A percentile compares a stretch with the other conserved stretches of the same genome.
These are phyloP conservation scores for Characodon lateralis DNA, from an alignment of 2,797 vertebrate genomes.

Conservation along the genomic window DNA sequence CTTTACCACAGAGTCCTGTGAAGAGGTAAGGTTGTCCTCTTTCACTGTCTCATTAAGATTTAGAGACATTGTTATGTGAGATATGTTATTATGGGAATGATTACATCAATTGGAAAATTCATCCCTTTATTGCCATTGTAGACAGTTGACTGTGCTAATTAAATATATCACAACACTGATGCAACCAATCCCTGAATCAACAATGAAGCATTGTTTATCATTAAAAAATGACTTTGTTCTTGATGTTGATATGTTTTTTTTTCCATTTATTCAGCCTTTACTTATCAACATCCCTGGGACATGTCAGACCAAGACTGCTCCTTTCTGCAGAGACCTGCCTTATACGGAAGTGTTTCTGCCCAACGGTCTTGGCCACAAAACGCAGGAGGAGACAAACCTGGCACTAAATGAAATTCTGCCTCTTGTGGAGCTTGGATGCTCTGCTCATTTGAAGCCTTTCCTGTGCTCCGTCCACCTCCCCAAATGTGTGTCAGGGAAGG, in stretches of 20 bases:
- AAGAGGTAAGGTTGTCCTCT: constrained; percentile 24
- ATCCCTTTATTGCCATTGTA: background rate
- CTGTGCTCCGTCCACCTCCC: constrained; percentile 69
- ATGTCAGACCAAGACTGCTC: constrained; percentile 58
- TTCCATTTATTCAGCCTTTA: constrained; percentile 10
- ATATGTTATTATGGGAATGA: background rate
- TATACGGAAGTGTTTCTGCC: constrained; percentile 69
- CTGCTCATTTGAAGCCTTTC: constrained; percentile 58
- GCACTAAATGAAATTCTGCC: background rate
- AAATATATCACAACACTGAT: too few relatives aligned
- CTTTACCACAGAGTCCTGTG: constrained; percentile 55
- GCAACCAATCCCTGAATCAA: background rate
- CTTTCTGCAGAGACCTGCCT: constrained; percentile 52
- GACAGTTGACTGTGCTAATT: too few relatives aligned
- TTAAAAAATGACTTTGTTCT: background rate
- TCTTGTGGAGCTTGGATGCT: constrained; percentile 58
- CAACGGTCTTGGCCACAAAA: constrained; percentile 49
- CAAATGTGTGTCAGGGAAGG: constrained; percentile 54
- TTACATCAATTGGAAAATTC: background rate
- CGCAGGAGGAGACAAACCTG: constrained; percentile 38
- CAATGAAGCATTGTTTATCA: background rate
- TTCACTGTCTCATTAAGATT: background rate
- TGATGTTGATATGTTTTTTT: background rate
- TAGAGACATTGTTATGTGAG: background rate
- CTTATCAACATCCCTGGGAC: background rate